phyloP scores from a whole-genome alignment of 2,888 invertebrate genomes.

The Oegoconia quadripuncta region DNA sequence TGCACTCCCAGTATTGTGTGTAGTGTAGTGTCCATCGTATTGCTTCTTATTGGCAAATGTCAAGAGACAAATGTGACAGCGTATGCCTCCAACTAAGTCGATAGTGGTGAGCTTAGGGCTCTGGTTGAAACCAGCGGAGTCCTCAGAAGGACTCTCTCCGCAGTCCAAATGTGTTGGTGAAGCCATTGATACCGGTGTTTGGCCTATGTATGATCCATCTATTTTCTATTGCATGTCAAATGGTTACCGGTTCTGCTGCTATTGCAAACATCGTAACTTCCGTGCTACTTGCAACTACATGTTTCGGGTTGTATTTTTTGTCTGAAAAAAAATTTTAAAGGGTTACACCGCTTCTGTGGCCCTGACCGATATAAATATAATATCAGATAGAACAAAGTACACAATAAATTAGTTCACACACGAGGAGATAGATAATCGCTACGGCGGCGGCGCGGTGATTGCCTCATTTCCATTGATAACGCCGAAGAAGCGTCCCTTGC shows the following conservation, averaged over 20 bases:
- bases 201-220: slow-evolving; percentile 64
- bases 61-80: slow-evolving; percentile 75
- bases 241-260: slow-evolving; percentile 44
- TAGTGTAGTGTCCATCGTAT: slow-evolving; percentile 75
- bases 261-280: slow-evolving; percentile 52
- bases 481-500: slow-evolving; percentile 22
- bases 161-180: too few species aligned
- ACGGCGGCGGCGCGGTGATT: background rate
- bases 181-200: slow-evolving; percentile 44
- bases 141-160: too few species aligned
- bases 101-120: slow-evolving; percentile 55
- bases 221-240: slow-evolving; percentile 53
- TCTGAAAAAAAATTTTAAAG: slow-evolving; percentile 45
- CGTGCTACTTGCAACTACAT: slow-evolving; percentile 54
- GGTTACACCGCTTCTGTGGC: slow-evolving; percentile 19
- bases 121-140: too few species aligned
- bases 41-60: slow-evolving; percentile 72
- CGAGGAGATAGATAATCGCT: background rate
- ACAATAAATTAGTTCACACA: background rate
- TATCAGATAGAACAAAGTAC: background rate
- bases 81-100: slow-evolving; percentile 73
- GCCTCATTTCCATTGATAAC: slow-evolving; percentile 3
- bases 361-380: slow-evolving; percentile 32
- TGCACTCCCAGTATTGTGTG: slow-evolving; percentile 43
- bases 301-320: slow-evolving; percentile 38